Evolutionary conservation across 2,888 invertebrate genomes (phyloP).

Genomic region (Hemicrepidius hirtus): DNA sequence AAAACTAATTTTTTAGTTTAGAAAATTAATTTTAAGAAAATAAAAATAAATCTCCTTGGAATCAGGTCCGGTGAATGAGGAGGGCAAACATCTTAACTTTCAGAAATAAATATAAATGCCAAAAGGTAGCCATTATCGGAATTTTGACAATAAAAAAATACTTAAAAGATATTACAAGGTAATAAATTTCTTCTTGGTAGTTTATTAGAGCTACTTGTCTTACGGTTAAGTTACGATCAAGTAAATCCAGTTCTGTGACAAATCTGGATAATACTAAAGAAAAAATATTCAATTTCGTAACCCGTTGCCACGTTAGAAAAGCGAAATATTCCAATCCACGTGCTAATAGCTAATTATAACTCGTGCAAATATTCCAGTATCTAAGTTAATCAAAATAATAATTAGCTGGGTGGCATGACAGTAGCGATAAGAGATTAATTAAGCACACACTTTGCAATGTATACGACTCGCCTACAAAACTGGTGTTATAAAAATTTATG

Average conservation of each 20-base stretch:
- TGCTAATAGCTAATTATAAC: neutral
- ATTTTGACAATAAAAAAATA: no score
- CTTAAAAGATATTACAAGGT: no score
- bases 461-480: slow-evolving; percentile 9
- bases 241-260: neutral
- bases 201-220: neutral
- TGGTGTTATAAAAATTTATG: slow-evolving; percentile 20
- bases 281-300: slow-evolving; percentile 5
- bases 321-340: neutral
- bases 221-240: neutral
- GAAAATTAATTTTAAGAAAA: no score
- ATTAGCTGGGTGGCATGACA: slow-evolving; percentile 14
- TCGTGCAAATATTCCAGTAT: neutral
- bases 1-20: no score
- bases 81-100: no score
- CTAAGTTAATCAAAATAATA: slow-evolving; percentile 1
- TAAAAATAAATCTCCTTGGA: no score
- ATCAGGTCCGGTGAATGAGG: no score
- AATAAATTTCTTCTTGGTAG: neutral
- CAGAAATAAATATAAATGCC: no score
- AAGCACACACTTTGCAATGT: slow-evolving; percentile 5
- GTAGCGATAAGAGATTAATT: slow-evolving; percentile 3
- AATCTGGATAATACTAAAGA: neutral
- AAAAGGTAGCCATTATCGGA: no score
- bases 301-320: neutral